phyloP scores from a whole-genome alignment of 2,888 invertebrate species.

The Phytoseiulus persimilis region DNA sequence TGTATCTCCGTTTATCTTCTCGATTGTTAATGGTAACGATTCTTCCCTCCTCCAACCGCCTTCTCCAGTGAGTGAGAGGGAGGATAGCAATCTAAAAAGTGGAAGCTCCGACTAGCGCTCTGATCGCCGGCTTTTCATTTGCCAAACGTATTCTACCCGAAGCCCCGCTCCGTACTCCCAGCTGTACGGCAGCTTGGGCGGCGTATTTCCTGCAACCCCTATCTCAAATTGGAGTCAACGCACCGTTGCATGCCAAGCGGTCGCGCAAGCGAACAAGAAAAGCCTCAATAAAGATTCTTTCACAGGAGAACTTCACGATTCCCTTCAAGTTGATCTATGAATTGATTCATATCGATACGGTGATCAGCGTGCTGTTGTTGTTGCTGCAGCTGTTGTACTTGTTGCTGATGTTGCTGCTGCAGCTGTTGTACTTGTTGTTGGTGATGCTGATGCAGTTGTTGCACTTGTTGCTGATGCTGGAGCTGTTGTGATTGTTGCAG shows the following conservation, averaged over 20 bases:
- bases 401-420: constrained; percentile 41
- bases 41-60: background rate
- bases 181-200: too few relatives aligned
- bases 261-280: background rate
- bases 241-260: background rate
- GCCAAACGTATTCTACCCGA: background rate
- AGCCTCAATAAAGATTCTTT: constrained; percentile 5
- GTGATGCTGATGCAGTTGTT: background rate
- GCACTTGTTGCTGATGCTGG: constrained; percentile 14
- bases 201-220: background rate
- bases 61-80: background rate
- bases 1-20: background rate
- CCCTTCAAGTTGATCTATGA: background rate
- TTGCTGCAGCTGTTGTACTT: background rate
- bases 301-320: constrained; percentile 5
- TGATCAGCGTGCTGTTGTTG: background rate
- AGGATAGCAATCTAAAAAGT: background rate
- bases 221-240: background rate
- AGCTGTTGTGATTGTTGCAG: background rate
- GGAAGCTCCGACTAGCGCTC: background rate
- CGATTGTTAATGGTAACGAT: background rate
- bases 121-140: background rate
- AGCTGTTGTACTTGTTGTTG: constrained; percentile 33
- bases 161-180: background rate
- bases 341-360: background rate